Base-by-base conservation (phyloP, 2,113 vertebrate species). In the Calidris pugnax region DNA sequence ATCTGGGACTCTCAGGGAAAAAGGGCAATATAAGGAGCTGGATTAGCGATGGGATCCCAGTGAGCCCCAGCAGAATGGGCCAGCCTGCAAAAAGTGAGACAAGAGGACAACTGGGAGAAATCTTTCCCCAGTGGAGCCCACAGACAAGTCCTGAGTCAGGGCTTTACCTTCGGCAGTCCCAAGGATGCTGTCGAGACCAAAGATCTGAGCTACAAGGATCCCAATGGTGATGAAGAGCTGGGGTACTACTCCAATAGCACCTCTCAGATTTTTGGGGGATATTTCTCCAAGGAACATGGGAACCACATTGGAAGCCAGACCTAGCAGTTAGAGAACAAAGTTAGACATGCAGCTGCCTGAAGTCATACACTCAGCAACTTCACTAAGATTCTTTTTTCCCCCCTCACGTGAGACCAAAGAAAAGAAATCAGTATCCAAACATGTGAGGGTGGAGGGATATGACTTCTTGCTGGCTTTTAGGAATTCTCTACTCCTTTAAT, bases 241-340 rank as follows among this genome's bases (percentile, higher is more conserved):
- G 0, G 99, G 99, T 7, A 99, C 47, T 41, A 99, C 97, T 30
- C 99, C 98, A 1, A 99, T 72, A 3, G 98, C 99, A 37, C 99
- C 99, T 89, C 99, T 96, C 77, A 99, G 97, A 94, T 99, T 99
- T 95, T 98, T 99, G 6, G 99, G 99, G 47, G 99, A 95, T 51
- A 99, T 95, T 89, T 99, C 99, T n/a, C 99, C 99, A 45, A 99
- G 91, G 97, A 99, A 99, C 99, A 99, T 99, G 21, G 99, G 99
- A 76, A 99, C 99, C 68, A 99, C 99, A 0, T 96, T 99, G 96
- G 99, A 99, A 12, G 99, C 99, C 88, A 99, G 96, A 55, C 99
- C 99, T 99, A 85, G 66, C 4, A 26, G 53, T 19, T 7, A 32
- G 56, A 83, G 73, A 71, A 28, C 41, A n/a, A 9, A 1, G 17